Conservation (phyloP, 2,797 vertebrate genomes). For the Macropodus opercularis region DNA sequence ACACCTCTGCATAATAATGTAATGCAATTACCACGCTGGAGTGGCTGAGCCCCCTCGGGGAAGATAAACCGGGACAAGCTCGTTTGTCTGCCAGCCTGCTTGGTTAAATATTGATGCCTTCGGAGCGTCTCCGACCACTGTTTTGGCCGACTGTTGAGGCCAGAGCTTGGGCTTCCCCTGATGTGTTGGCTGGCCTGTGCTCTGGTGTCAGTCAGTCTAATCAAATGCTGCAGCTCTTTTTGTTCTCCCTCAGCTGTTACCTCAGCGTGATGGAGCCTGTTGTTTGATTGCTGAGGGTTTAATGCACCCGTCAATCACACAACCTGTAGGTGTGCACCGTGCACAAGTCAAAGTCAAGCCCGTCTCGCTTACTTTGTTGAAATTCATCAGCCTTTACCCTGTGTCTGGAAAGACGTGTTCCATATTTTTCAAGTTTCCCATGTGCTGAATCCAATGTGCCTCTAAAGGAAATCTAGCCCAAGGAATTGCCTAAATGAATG, state of each 20-base stretch:
- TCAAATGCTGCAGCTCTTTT: slow-evolving; percentile 55
- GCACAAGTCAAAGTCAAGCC: slow-evolving; percentile 21
- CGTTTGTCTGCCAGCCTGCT: slow-evolving; percentile 48
- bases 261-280: slow-evolving; percentile 48
- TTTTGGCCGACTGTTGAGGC: slow-evolving; percentile 46
- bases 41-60: slow-evolving; percentile 36
- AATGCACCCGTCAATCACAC: slow-evolving; percentile 64
- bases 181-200: slow-evolving; percentile 51
- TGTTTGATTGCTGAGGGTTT: slow-evolving; percentile 64
- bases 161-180: slow-evolving; percentile 44
- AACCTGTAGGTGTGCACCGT: slow-evolving; percentile 20
- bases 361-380: slow-evolving; percentile 16
- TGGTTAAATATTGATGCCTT: slow-evolving; percentile 68
- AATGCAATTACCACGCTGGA: slow-evolving; percentile 56
- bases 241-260: slow-evolving; percentile 44
- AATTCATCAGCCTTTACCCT: slow-evolving; percentile 26
- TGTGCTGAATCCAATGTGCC: neutral
- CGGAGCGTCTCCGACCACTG: slow-evolving; percentile 48
- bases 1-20: slow-evolving; percentile 49
- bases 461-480: no score
- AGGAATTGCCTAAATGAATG: slow-evolving; percentile 10
- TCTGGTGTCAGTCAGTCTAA: slow-evolving; percentile 60
- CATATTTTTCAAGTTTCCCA: neutral
- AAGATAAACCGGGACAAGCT: slow-evolving; percentile 51
- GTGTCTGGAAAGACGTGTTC: slow-evolving; percentile 10